Evolutionary conservation across 2,797 vertebrate species (phyloP).

Genomic region (Steatocranus sp.): DNA sequence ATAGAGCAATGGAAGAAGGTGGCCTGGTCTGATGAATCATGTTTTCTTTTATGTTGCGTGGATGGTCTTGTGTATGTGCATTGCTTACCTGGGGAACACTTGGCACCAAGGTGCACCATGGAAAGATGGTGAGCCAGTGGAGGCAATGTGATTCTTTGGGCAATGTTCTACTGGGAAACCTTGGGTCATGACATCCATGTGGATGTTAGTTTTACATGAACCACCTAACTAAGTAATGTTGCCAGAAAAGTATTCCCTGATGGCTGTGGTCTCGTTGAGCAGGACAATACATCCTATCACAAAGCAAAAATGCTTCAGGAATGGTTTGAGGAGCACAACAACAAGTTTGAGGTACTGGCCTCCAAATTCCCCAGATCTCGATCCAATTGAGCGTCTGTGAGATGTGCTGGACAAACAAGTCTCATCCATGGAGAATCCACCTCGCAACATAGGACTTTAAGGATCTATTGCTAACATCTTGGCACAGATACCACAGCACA

Average conservation of each 20-base stretch:
- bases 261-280: background rate
- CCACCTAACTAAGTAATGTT: background rate
- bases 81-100: background rate
- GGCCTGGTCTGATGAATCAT: background rate
- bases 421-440: background rate
- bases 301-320: fast-evolving
- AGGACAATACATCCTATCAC: background rate
- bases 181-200: background rate
- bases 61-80: background rate
- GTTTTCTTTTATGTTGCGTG: background rate
- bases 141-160: background rate
- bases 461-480: background rate
- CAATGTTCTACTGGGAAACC: background rate
- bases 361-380: background rate
- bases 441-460: fast-evolving
- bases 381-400: fast-evolving
- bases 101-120: background rate
- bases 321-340: background rate
- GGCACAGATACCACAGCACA: background rate
- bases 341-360: background rate
- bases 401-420: background rate
- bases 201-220: background rate
- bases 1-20: background rate
- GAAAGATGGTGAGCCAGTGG: background rate
- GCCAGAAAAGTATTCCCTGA: background rate